Base-by-base conservation (phyloP, 2,797 vertebrate species). In the Strix occidentalis region DNA sequence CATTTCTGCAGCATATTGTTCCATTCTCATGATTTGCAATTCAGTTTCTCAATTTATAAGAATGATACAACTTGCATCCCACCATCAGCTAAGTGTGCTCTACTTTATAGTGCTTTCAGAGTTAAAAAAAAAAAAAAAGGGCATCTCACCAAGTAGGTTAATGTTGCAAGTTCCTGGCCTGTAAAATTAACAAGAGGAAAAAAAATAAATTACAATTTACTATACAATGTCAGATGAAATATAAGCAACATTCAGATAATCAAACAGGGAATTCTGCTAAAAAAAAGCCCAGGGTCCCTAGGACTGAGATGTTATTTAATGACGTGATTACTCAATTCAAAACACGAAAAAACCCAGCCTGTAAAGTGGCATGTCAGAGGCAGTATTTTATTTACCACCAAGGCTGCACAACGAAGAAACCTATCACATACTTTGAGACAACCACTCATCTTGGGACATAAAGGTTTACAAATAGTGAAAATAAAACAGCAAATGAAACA, bases 111-210 rank as follows among this genome's bases (percentile, higher is more conserved):
- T 24, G 12, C 58, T 89, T 61, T 80, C 58, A 58, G 48, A 83
- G 14, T 50, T 16, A 24, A 51, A 28, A 21, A 50, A 41, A 50
- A 3, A 56, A 39, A 29, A 81, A 54, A 11, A 33, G 76, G 84
- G 29, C 13, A 17, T 77, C 98, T 98, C 95, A 99, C 99, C 99
- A 99, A 97, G 91, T 98, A 98, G 96, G 98, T 99, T 31, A 98
- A 97, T 33, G 99, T 99, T 74, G 99, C 99, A 97, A 99, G 97
- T 95, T 99, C 99, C 91, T 99, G 98, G 91, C 98, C 99, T 99
- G 95, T 83, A 41, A 96, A 95, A 77, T 61, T 54, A 96, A 97
- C 54, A 63, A 63, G 26, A 5, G 23, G 13, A 5, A 9, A 6
- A 19, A 25, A 45, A n/a, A 29, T 18, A 14, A 3, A 33, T 48